Evolutionary conservation across 2,797 vertebrate species (phyloP).

Genomic region (Anguilla megastoma): DNA sequence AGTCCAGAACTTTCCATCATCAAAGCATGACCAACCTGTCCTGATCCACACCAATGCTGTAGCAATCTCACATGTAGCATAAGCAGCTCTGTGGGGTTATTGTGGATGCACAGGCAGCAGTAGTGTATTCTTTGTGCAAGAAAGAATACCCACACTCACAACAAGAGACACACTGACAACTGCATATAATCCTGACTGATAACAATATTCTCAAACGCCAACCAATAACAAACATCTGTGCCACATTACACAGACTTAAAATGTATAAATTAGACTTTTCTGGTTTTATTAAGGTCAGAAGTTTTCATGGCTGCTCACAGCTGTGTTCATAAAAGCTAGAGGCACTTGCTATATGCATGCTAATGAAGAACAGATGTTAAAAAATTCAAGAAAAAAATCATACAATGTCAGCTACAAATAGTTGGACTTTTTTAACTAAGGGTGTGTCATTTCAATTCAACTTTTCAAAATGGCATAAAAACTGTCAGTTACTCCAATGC

Average conservation of each 20-base stretch:
- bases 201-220: not conserved
- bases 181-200: not conserved
- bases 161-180: not conserved
- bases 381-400: not conserved
- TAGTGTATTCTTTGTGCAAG: not conserved
- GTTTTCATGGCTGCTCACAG: not conserved
- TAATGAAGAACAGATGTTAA: slow-evolving; percentile 15
- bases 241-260: not conserved
- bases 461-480: not conserved
- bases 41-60: not conserved
- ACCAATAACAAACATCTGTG: not conserved
- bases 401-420: not conserved
- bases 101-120: too few relatives aligned
- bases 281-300: not conserved
- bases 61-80: not conserved
- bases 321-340: not conserved
- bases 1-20: slow-evolving; percentile 58
- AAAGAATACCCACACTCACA: not conserved
- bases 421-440: not conserved
- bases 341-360: not conserved
- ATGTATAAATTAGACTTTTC: not conserved
- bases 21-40: not conserved
- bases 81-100: too few relatives aligned
- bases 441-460: not conserved
- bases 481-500: not conserved